phyloP scores from a whole-genome alignment of 2,113 vertebrate genomes.

The Sitta europaea region DNA sequence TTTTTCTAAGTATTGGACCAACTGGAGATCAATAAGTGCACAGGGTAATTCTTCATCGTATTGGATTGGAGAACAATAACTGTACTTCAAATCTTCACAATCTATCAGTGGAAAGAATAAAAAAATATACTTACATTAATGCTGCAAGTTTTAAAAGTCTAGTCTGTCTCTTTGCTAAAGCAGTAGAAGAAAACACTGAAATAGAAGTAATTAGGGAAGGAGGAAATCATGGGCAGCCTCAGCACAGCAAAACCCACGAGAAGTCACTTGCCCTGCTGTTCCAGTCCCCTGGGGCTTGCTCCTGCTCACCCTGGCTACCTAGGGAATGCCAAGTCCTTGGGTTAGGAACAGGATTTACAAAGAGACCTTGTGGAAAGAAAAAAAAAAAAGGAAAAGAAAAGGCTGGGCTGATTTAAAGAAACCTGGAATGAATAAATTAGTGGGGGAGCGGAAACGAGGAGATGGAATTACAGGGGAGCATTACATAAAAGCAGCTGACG shows the following conservation, averaged over 20 bases:
- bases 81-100: not conserved
- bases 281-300: not conserved
- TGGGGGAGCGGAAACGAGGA: not conserved
- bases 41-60: not conserved
- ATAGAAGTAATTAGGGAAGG: not conserved
- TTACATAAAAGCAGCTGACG: slow-evolving; percentile 41
- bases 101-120: not conserved
- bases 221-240: not conserved
- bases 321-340: not conserved
- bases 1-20: not conserved
- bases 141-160: not conserved
- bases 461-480: not conserved
- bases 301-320: fast-evolving
- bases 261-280: fast-evolving
- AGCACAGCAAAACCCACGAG: not conserved
- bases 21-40: not conserved
- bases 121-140: not conserved
- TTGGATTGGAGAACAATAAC: not conserved
- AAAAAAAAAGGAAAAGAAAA: not conserved
- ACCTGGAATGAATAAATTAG: slow-evolving; percentile 28
- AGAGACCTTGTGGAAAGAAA: not conserved
- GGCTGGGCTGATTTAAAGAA: not conserved
- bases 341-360: not conserved
- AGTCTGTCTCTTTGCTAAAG: not conserved
- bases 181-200: not conserved